phyloP scores from a whole-genome alignment of 2,888 invertebrate species.

The Phengaris arion region DNA sequence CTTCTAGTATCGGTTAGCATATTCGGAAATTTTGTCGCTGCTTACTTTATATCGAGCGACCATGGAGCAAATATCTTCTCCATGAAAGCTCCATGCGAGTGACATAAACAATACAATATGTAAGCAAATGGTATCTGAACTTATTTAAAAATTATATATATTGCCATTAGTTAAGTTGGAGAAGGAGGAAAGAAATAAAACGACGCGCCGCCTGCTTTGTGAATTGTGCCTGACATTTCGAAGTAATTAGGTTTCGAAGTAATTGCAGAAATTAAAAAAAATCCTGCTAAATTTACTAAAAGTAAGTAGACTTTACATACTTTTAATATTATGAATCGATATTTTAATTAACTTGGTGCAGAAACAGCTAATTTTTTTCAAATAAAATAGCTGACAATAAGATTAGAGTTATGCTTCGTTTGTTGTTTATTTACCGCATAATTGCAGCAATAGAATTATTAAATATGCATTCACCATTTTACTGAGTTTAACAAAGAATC shows the following conservation, averaged over 20 bases:
- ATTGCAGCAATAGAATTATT: background rate
- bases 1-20: no score
- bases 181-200: conserved; percentile 37
- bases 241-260: conserved; percentile 36
- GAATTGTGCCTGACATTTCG: conserved; percentile 39
- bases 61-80: no score
- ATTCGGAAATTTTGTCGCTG: no score
- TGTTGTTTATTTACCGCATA: background rate
- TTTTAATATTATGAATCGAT: background rate
- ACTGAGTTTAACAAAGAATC: background rate
- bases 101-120: no score
- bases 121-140: no score
- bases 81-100: no score
- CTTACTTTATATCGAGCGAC: no score
- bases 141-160: no score
- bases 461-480: background rate
- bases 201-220: conserved; percentile 44
- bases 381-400: background rate
- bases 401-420: background rate
- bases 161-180: background rate
- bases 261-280: conserved; percentile 38
- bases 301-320: conserved; percentile 32
- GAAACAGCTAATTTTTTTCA: background rate
- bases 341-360: background rate
- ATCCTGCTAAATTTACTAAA: conserved; percentile 31